Evolutionary conservation across 2,113 vertebrate species (phyloP), one percentile per base, ranked within the genome.

Genomic region (Dryoscopus gambensis): DNA sequence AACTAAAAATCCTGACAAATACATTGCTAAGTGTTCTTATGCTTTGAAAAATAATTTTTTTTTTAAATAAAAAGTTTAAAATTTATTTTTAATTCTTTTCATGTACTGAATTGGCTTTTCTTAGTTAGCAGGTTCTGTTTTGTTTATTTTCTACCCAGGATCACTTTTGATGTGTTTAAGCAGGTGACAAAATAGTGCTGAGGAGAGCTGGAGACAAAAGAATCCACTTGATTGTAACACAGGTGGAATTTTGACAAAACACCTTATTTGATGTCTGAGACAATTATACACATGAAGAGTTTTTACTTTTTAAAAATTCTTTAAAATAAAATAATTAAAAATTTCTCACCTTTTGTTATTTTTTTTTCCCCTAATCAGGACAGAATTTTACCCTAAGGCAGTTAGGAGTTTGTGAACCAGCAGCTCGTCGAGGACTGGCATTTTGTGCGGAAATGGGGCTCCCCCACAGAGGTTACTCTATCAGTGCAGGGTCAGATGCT

Each of bases 351-450:
- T 93, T 93, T 80, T 98, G 96, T 98, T 98, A 95, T 98, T 76
- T 98, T 78, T 97, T 98, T 97, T 97, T 98, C 96, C 97, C 98
- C 96, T 97, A 97, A 97, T 97, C 98, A 99, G 99, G 99, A 97
- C 99, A 99, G 98, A 99, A 99, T 96, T 99, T 99, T 98, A 99
- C 99, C 63, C 98, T 99, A 98, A 99, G 99, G 98, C 99, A 99
- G 97, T 98, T 99, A 93, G 99, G 99, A 96, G 98, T 99, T 97
- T 99, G 99, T 95, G 99, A 99, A 98, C 98, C 99, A 60, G 97
- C 98, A 79, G 97, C 99, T 90, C 99, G 99, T 94, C 98, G 99
- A 91, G 99, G 99, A 97, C 98, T 99, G 98, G 98, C 99, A 49
- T 98, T 99, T 93, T 99, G 99, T 98, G 99, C 99, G 84, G 99